Conservation (phyloP, 2,888 invertebrate species). For the Rhingia rostrata region DNA sequence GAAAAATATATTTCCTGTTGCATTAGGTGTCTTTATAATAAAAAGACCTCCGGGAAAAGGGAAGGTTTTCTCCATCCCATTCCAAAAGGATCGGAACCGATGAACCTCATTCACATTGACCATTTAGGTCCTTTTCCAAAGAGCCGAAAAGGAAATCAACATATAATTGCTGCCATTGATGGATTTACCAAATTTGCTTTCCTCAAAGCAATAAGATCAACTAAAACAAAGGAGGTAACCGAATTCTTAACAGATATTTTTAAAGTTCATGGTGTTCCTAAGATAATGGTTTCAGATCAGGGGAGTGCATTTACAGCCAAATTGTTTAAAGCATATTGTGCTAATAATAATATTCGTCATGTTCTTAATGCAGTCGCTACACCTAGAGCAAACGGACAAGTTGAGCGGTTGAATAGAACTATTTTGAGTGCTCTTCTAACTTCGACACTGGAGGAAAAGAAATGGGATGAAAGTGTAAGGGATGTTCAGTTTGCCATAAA, state of each 20-base stretch:
- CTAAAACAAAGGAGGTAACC: constrained; percentile 76
- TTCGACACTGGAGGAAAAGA: too few species aligned
- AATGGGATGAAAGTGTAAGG: too few species aligned
- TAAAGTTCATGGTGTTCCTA: too few species aligned
- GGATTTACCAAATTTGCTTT: constrained; percentile 80
- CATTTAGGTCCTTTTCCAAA: constrained; percentile 81
- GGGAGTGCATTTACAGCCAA: too few species aligned
- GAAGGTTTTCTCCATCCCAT: constrained; percentile 80
- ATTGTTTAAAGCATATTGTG: too few species aligned
- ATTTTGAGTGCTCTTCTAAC: too few species aligned
- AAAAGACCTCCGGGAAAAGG: constrained; percentile 75
- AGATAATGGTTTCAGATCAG: too few species aligned
- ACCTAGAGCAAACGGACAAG: too few species aligned
- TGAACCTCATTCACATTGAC: constrained; percentile 81
- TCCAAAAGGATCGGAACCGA: constrained; percentile 79
- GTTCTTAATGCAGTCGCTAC: too few species aligned
- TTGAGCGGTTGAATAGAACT: too few species aligned
- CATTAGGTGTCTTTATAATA: constrained; percentile 79
- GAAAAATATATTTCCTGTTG: constrained; percentile 78
- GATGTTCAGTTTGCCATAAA: not conserved
- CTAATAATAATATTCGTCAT: too few species aligned
- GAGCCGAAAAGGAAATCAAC: constrained; percentile 77
- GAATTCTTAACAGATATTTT: constrained; percentile 76
- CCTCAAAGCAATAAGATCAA: constrained; percentile 77
- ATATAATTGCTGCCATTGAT: constrained; percentile 79